Evolutionary conservation across 2,113 vertebrate species (phyloP).

Genomic region (Microcebus jonahi): DNA sequence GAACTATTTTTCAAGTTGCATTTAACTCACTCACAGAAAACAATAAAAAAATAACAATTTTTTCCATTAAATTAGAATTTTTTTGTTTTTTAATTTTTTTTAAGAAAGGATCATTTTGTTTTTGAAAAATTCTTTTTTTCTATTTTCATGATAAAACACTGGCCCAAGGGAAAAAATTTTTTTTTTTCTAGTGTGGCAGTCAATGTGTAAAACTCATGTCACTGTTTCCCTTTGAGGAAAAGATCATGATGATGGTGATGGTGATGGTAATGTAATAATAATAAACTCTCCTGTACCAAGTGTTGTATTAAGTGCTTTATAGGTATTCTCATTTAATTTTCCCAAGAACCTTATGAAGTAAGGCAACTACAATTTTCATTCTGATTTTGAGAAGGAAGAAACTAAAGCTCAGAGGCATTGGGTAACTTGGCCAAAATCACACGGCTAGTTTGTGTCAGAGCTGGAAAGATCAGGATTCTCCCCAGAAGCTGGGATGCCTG

Average conservation of each 20-base stretch:
- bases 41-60: too few species aligned
- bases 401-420: not conserved
- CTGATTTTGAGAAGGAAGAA: constrained; percentile 38
- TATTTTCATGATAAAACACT: too few species aligned
- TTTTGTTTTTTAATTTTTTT: too few species aligned
- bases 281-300: not conserved
- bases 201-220: not conserved
- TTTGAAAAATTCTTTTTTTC: too few species aligned
- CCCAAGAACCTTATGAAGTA: not conserved
- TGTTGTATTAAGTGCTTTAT: constrained; percentile 29
- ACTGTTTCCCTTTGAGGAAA: constrained; percentile 9
- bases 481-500: not conserved
- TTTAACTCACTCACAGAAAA: too few species aligned
- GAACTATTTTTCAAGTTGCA: too few species aligned
- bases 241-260: not conserved
- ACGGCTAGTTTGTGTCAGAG: not conserved
- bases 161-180: too few species aligned
- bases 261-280: not conserved
- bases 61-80: too few species aligned
- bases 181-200: too few species aligned
- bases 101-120: too few species aligned
- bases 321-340: constrained; percentile 24
- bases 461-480: constrained; percentile 8
- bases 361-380: constrained; percentile 24
- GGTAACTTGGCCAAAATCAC: constrained; percentile 25